Conservation (phyloP, 2,113 vertebrate genomes). For the Petrocephalus microphthalmus region DNA sequence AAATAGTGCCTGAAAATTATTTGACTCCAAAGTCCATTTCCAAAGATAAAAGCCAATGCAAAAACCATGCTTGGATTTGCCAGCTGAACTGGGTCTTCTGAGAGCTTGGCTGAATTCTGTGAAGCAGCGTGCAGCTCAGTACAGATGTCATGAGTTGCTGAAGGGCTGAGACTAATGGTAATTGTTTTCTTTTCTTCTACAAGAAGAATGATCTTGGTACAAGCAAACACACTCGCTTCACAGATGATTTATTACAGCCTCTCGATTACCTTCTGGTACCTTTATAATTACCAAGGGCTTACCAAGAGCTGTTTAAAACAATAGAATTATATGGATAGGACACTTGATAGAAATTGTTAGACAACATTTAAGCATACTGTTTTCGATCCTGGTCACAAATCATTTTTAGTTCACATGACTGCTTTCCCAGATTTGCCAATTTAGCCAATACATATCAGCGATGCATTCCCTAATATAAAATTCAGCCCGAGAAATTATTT, state of each 20-base stretch:
- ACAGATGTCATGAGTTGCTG: neutral
- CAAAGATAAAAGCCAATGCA: neutral
- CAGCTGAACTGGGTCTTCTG: neutral
- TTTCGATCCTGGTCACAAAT: neutral
- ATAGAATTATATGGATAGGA: neutral
- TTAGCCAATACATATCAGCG: neutral
- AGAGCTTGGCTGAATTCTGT: neutral
- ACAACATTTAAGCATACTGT: neutral
- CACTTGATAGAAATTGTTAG: neutral
- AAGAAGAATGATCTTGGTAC: constrained; percentile 31
- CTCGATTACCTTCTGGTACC: constrained; percentile 59
- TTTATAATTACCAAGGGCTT: neutral
- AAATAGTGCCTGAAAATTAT: neutral
- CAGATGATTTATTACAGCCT: constrained; percentile 57
- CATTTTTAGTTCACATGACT: neutral
- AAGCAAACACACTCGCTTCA: constrained; percentile 37
- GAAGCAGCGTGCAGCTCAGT: neutral
- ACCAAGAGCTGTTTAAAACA: neutral
- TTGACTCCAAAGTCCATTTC: neutral
- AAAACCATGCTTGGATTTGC: neutral
- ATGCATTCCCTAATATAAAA: neutral
- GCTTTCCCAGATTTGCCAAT: neutral
- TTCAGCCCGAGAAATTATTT: neutral
- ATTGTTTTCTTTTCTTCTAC: constrained; percentile 33
- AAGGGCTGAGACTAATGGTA: neutral